These are phyloP conservation scores for Danio aesculapii DNA, from an alignment of 2,797 vertebrate genomes.

Conservation along the genomic window DNA sequence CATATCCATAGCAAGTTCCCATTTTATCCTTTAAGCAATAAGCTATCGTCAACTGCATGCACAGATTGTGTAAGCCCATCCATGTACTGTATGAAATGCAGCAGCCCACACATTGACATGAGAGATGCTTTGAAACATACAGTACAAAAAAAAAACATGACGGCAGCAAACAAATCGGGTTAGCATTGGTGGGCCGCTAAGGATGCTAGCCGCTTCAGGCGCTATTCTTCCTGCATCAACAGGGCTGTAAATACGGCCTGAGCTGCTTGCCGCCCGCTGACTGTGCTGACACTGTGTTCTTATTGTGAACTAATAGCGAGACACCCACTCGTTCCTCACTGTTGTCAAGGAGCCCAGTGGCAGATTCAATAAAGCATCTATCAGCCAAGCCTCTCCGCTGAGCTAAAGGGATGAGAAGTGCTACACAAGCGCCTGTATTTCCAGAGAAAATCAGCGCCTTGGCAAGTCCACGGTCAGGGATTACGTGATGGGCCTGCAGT, in stretches of 20 bases:
- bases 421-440: constrained; percentile 52
- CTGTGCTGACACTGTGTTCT: constrained; percentile 59
- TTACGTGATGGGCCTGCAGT: constrained; percentile 39
- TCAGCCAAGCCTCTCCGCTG: constrained; percentile 41
- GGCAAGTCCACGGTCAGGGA: constrained; percentile 36
- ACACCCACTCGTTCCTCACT: constrained; percentile 54
- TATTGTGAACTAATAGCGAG: constrained; percentile 53
- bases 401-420: constrained; percentile 41
- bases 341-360: constrained; percentile 53
- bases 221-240: constrained; percentile 36
- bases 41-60: not conserved
- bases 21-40: not conserved
- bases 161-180: constrained; percentile 1
- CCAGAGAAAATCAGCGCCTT: constrained; percentile 52
- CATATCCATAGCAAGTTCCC: not conserved
- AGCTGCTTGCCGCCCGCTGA: constrained; percentile 44
- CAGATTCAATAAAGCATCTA: constrained; percentile 56
- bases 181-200: constrained; percentile 41
- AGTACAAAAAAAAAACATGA: not conserved
- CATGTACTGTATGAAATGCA: constrained; percentile 10
- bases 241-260: constrained; percentile 36
- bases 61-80: constrained; percentile 24
- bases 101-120: constrained; percentile 39
- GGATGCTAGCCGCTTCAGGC: constrained; percentile 18
- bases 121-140: constrained; percentile 21